These are phyloP conservation scores for Erynnis tages DNA, from an alignment of 2,888 invertebrate genomes.

Conservation along the genomic window DNA sequence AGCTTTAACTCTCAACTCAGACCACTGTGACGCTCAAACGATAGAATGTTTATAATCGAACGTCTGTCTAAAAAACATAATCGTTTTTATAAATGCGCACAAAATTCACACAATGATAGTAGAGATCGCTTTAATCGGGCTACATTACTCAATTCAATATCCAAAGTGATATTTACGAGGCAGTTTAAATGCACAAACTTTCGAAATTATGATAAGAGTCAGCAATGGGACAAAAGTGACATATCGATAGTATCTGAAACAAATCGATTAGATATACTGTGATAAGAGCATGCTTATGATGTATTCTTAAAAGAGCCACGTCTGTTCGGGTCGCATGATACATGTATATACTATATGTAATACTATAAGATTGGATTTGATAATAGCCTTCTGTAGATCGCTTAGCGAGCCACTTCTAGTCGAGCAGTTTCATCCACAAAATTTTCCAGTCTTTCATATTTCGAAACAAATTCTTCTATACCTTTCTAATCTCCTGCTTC, in stretches of 20 bases:
- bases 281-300: constrained; percentile 77
- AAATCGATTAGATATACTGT: constrained; percentile 71
- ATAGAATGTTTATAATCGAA: constrained; percentile 30
- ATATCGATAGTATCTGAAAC: constrained; percentile 68
- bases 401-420: constrained; percentile 61
- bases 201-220: constrained; percentile 19
- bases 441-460: constrained; percentile 21
- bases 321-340: constrained; percentile 55
- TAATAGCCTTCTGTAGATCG: constrained; percentile 73
- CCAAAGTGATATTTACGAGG: constrained; percentile 33
- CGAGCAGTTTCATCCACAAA: constrained; percentile 42
- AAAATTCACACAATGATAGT: constrained; percentile 37
- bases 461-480: constrained; percentile 29
- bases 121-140: constrained; percentile 20
- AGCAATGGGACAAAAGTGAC: constrained; percentile 44
- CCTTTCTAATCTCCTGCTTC: constrained; percentile 28
- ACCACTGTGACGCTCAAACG: constrained; percentile 53
- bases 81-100: constrained; percentile 51
- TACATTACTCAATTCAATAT: constrained; percentile 13
- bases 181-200: constrained; percentile 22
- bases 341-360: constrained; percentile 52
- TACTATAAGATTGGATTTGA: constrained; percentile 68
- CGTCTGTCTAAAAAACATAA: constrained; percentile 18
- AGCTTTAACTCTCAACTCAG: constrained; percentile 57
- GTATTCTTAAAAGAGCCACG: constrained; percentile 52